Base-by-base conservation (phyloP, 2,797 vertebrate genomes). In the Sebastes vulpes region DNA sequence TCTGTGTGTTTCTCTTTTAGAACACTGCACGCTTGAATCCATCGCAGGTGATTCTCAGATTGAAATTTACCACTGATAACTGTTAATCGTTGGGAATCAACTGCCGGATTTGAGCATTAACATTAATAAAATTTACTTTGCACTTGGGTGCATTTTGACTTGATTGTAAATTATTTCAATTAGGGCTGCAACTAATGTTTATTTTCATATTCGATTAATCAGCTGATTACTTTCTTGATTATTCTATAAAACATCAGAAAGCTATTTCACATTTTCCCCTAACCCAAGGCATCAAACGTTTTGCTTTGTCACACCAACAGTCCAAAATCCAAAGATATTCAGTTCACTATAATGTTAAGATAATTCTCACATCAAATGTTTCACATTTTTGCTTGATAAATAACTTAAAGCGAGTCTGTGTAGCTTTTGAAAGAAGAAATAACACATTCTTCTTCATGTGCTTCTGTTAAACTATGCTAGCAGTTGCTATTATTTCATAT, bases 11-110 rank as follows among this genome's bases (percentile, higher is more conserved):
- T 14, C 65, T 66, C 72, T 46, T 42, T 86, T 32, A 83, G 59
- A 84, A 75, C 31, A 65, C 70, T 9, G 23, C 75, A 72, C 2
- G n/a, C 65, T 38, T 16, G 2, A 50, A 56, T 64, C 66, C 54
- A 14, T 42, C 58, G 50, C 71, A 72, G 74, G 54, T 52, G 31
- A 82, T 75, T 50, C 58, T 71, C 54, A 65, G 56, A 70, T 25
- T 29, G 11, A 42, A 69, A 72, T 59, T 7, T n/a, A 46, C 26
- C 29, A 23, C 53, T 9, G 11, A 63, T 26, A 48, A 58, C 46
- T 23, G 29, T 20, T 42, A 9, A 67, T 9, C 52, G 23, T 20
- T 53, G 35, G 1, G 11, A 3, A 53, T 54, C 4, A 6, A 35
- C 42, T 16, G 60, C 42, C 53, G 20, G 21, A 65, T 67, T 26